Evolutionary conservation across 2,113 vertebrate species (phyloP), one percentile per base, ranked within the genome.

Genomic region (Syrrhaptes paradoxus): DNA sequence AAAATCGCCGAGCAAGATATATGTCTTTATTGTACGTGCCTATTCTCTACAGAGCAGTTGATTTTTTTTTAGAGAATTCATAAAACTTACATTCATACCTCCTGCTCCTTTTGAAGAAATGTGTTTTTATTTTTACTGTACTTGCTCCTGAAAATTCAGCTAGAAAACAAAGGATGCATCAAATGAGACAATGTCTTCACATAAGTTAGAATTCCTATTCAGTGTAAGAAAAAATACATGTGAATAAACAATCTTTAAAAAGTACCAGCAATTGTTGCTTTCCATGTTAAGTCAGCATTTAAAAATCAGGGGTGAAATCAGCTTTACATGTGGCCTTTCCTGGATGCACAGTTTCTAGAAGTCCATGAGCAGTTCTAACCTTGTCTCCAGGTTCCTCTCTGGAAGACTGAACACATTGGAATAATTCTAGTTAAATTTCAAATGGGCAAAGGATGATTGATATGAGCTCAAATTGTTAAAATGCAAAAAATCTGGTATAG

Each of bases 401-500:
- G 43, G 59, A 58, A 86, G 63, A 8, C 59, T 55, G 19, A 59
- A 41, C 41, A n/a, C 0, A 0, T 2, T 18, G 55, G 15, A 41
- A 43, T 83, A 58, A 88, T 83, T 85, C 78, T 38, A 70, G 75
- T n/a, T 77, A n/a, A 51, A 54, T 83, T 90, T 80, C 79, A 51
- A 13, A 62, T 29, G 81, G 68, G 55, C 11, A 68, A 26, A 77
- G 52, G 62, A 80, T 45, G 80, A 92, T 70, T 71, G 83, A 86
- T 62, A 19, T 14, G n/a, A 71, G 75, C 90, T 96, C 70, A 85
- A 89, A 82, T 52, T 70, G 71, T 14, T 76, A 84, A 97, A 81
- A 85, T 62, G 77, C 87, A 91, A 93, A 91, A 95, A 94, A 76
- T 96, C 96, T 97, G 97, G 96, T 92, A 54, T 11, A 70, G 85